Conservation (phyloP, 1,140 invertebrate species). For the Drosophila punjabiensis region DNA sequence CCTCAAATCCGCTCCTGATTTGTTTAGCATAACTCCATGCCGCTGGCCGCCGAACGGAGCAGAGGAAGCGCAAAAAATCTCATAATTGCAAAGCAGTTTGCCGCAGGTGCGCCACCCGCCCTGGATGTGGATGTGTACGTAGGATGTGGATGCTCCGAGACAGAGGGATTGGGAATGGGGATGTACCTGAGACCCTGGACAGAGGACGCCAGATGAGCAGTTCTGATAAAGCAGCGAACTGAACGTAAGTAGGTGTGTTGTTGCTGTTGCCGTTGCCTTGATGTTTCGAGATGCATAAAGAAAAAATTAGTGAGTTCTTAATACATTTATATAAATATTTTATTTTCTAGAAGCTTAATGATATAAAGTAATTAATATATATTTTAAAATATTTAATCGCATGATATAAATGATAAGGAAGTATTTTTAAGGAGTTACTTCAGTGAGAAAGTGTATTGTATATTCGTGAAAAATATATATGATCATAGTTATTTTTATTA, state of each 20-base stretch:
- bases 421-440: too few relatives aligned
- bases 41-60: conserved; percentile 27
- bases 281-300: conserved; percentile 16
- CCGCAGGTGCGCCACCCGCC: conserved; percentile 82
- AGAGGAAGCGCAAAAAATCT: conserved; percentile 70
- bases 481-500: too few relatives aligned
- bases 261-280: conserved; percentile 29
- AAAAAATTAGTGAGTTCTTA: neutral
- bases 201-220: conserved; percentile 70
- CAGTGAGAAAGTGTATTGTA: too few relatives aligned
- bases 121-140: conserved; percentile 62
- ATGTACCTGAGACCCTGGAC: conserved; percentile 41
- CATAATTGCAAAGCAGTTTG: conserved; percentile 84
- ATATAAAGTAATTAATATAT: too few relatives aligned
- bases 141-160: conserved; percentile 16
- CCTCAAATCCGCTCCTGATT: conserved; percentile 50
- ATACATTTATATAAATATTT: neutral
- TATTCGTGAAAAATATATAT: too few relatives aligned
- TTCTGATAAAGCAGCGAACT: conserved; percentile 72
- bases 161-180: neutral
- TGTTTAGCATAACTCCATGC: conserved; percentile 78
- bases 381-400: too few relatives aligned
- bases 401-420: too few relatives aligned
- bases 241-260: conserved; percentile 57
- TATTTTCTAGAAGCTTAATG: neutral